A percentile compares a stretch with the other conserved stretches of the same genome.
These are phyloP conservation scores for Yasuhikotakia modesta DNA, from an alignment of 2,797 vertebrate genomes.

Conservation along the genomic window DNA sequence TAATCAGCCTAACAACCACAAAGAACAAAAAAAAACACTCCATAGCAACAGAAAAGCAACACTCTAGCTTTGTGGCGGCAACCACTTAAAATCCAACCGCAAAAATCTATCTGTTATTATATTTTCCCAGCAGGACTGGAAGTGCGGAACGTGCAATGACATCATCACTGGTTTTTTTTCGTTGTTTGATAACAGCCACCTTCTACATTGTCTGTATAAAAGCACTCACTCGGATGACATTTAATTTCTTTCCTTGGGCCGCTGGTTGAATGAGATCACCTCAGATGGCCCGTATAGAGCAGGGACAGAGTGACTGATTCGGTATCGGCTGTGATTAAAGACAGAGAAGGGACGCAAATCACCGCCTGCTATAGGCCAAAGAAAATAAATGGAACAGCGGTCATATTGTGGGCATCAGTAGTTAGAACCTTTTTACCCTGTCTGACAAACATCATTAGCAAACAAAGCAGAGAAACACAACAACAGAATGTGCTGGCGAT, in stretches of 20 bases:
- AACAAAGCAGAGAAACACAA: conserved; percentile 19
- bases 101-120: conserved; percentile 18
- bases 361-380: background rate
- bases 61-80: background rate
- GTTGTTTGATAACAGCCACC: conserved; percentile 10
- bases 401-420: conserved; percentile 26
- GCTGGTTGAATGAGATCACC: conserved; percentile 32
- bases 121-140: conserved; percentile 31
- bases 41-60: background rate
- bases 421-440: conserved; percentile 27
- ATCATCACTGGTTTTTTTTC: conserved; percentile 9
- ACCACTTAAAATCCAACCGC: conserved; percentile 4
- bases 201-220: conserved; percentile 21
- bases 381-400: background rate
- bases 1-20: background rate
- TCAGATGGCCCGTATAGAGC: background rate
- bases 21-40: background rate
- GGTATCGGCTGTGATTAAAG: conserved; percentile 10
- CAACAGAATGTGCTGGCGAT: conserved; percentile 30
- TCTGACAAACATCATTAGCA: conserved; percentile 30
- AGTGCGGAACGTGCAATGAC: conserved; percentile 35
- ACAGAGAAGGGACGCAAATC: background rate
- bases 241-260: conserved; percentile 35
- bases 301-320: conserved; percentile 9
- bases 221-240: conserved; percentile 35